phyloP scores from a whole-genome alignment of 2,888 invertebrate genomes.

The Lucinisca nassula region DNA sequence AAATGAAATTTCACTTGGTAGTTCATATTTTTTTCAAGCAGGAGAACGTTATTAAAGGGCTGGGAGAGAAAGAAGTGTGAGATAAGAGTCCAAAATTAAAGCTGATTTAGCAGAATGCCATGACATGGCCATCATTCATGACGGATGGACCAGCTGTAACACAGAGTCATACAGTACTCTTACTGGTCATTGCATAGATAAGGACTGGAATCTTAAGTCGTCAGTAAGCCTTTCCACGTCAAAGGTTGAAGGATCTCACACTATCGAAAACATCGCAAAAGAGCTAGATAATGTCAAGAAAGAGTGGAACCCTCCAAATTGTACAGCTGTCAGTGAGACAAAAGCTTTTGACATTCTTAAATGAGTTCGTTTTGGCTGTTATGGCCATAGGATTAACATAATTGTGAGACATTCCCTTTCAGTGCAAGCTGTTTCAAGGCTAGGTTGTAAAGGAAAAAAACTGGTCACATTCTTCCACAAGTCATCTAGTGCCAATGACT shows the following conservation, averaged over 20 bases:
- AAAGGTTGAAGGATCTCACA: slow-evolving; percentile 26
- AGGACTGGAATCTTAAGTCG: slow-evolving; percentile 23
- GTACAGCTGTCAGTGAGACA: slow-evolving; percentile 39
- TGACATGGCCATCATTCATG: slow-evolving; percentile 23
- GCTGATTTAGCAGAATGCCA: background rate
- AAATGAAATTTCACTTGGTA: no score
- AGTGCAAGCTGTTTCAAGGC: background rate
- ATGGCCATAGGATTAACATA: slow-evolving; percentile 61
- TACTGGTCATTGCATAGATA: slow-evolving; percentile 40
- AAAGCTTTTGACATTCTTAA: slow-evolving; percentile 43
- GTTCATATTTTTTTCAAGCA: no score
- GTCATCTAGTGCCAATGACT: slow-evolving; percentile 45
- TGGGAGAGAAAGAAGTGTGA: background rate
- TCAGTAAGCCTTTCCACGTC: slow-evolving; percentile 16
- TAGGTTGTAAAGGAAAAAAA: slow-evolving; percentile 23
- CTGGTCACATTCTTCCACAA: slow-evolving; percentile 49
- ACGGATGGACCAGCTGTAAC: slow-evolving; percentile 44
- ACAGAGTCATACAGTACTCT: slow-evolving; percentile 46
- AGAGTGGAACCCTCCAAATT: slow-evolving; percentile 16
- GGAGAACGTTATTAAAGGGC: background rate
- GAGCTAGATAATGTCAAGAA: slow-evolving; percentile 3
- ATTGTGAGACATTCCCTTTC: slow-evolving; percentile 51
- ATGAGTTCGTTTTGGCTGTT: slow-evolving; percentile 35
- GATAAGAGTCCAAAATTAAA: background rate
- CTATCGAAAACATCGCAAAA: slow-evolving; percentile 31